Evolutionary conservation across 2,797 vertebrate genomes (phyloP).

Genomic region (Cryptoblepharus egeriae): DNA sequence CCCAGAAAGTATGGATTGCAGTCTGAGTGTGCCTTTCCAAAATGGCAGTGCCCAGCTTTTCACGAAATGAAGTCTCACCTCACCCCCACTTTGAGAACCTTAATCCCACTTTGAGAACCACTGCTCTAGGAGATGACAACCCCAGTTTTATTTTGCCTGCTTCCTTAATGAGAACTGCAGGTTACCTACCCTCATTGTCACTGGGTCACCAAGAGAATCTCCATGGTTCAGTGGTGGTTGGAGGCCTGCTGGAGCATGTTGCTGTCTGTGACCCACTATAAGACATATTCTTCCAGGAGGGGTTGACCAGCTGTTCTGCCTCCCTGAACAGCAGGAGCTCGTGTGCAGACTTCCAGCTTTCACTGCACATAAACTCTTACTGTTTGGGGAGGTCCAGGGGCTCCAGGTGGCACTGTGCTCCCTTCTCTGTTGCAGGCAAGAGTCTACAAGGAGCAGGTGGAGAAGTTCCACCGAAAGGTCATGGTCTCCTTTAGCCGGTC

Average conservation of each 20-base stretch:
- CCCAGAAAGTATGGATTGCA: no score
- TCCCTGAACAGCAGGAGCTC: slow-evolving; percentile 86
- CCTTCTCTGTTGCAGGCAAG: slow-evolving; percentile 9
- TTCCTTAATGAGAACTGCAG: neutral
- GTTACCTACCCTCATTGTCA: no score
- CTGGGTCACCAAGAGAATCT: no score
- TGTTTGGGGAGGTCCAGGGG: slow-evolving; percentile 80
- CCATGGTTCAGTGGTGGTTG: no score
- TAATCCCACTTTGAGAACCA: no score
- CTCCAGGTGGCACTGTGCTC: slow-evolving; percentile 21
- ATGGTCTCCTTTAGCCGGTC: accelerated
- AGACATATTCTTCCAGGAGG: neutral
- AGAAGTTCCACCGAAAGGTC: no score
- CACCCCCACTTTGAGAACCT: no score
- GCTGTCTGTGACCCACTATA: neutral
- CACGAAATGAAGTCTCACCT: no score
- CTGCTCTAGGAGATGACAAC: neutral
- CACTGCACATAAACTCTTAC: slow-evolving; percentile 93
- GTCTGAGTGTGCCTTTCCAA: no score
- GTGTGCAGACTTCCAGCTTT: slow-evolving; percentile 77
- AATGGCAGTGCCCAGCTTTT: no score
- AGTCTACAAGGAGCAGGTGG: neutral
- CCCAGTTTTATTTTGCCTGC: no score
- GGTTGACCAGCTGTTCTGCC: neutral
- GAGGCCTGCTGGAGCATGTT: no score